Conservation (phyloP, 2,888 invertebrate species). For the Athalia rosae region DNA sequence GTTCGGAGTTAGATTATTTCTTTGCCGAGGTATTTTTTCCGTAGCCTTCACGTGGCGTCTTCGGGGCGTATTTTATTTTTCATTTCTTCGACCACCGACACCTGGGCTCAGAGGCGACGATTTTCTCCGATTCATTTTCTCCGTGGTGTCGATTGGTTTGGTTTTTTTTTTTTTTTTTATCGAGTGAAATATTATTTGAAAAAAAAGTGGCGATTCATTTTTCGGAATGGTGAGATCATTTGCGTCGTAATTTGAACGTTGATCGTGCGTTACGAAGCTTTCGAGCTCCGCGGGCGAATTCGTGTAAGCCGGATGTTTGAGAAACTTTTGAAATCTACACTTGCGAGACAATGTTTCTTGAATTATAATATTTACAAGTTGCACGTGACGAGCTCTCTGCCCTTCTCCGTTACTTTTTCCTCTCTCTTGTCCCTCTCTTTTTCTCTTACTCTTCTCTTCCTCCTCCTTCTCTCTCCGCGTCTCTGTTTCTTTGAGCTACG, state of each 20-base stretch:
- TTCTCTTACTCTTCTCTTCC: neutral
- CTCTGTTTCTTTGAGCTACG: neutral
- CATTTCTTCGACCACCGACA: slow-evolving; percentile 9
- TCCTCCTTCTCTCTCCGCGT: neutral
- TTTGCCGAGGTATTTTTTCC: neutral
- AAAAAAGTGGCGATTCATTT: no score
- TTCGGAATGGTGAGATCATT: neutral
- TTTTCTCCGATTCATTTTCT: slow-evolving; percentile 2
- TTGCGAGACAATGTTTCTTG: slow-evolving; percentile 22
- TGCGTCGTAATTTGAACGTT: no score
- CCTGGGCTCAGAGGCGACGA: slow-evolving; percentile 24
- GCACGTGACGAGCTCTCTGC: slow-evolving; percentile 32
- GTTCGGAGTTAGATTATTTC: neutral
- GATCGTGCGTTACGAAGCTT: neutral
- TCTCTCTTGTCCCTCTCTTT: neutral
- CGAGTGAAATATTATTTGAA: no score
- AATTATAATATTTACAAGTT: slow-evolving; percentile 34
- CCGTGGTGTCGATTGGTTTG: neutral
- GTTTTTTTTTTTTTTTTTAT: neutral
- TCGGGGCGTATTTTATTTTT: neutral
- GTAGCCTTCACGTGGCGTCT: slow-evolving; percentile 1
- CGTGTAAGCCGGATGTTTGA: slow-evolving; percentile 26
- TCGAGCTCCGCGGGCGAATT: neutral
- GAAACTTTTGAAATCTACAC: slow-evolving; percentile 18
- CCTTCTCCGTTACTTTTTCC: neutral